Evolutionary conservation across 1,140 invertebrate genomes (phyloP).

Genomic region (Pseudomyrmex cubaensis): DNA sequence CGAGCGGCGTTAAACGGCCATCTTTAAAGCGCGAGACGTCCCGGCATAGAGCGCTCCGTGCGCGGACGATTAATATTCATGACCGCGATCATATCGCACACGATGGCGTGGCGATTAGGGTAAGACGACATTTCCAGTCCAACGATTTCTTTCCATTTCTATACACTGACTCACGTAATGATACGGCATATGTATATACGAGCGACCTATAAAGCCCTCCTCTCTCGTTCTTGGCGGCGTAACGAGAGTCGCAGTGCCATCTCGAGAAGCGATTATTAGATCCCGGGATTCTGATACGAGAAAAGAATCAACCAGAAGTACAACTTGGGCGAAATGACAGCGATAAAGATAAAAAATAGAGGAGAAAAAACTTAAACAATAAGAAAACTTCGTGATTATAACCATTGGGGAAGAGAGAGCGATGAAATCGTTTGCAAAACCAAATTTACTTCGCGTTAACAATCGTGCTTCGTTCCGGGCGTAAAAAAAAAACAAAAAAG

Average conservation of each 20-base stretch:
- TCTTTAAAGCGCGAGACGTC: slow-evolving; percentile 44
- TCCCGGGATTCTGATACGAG: slow-evolving; percentile 20
- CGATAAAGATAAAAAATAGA: neutral
- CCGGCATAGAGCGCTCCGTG: slow-evolving; percentile 26
- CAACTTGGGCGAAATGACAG: too few species aligned
- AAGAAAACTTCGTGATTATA: neutral
- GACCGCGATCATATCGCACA: slow-evolving; percentile 55
- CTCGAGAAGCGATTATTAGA: slow-evolving; percentile 53
- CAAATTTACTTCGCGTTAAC: neutral
- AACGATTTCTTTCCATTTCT: slow-evolving; percentile 64
- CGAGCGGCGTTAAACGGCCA: slow-evolving; percentile 46
- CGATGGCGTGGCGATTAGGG: slow-evolving; percentile 50
- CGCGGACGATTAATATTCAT: slow-evolving; percentile 62
- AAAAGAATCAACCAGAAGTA: neutral
- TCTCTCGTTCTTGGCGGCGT: neutral
- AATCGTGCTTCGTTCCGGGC: neutral
- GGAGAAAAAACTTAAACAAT: too few species aligned
- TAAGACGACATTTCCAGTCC: slow-evolving; percentile 62
- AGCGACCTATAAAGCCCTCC: slow-evolving; percentile 48
- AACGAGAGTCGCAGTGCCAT: slow-evolving; percentile 51
- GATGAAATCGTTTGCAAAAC: neutral
- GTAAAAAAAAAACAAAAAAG: neutral
- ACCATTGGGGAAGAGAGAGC: neutral
- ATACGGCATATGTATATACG: slow-evolving; percentile 18
- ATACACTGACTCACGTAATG: slow-evolving; percentile 65